phyloP scores from a whole-genome alignment of 2,113 vertebrate genomes.

The Apteryx mantelli region DNA sequence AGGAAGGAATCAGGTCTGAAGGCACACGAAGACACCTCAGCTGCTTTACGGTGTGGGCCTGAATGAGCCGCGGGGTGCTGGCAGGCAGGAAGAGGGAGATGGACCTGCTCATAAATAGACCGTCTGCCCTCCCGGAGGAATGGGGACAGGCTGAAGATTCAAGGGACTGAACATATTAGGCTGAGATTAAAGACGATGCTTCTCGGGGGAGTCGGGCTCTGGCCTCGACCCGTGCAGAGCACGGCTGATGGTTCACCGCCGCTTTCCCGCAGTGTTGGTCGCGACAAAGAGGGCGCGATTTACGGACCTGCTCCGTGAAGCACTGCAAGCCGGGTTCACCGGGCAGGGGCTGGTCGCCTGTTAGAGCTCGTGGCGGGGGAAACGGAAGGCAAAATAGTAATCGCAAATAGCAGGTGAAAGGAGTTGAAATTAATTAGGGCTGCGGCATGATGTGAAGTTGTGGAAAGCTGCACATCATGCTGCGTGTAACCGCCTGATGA shows the following conservation, averaged over 20 bases:
- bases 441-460: neutral
- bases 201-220: neutral
- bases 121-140: neutral
- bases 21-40: neutral
- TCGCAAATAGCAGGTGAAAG: slow-evolving; percentile 3
- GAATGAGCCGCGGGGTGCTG: neutral
- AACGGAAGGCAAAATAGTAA: slow-evolving; percentile 8
- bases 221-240: neutral
- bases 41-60: neutral
- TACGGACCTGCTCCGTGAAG: neutral
- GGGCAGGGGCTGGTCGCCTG: neutral
- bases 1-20: neutral
- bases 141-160: neutral
- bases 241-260: neutral
- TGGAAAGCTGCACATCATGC: neutral
- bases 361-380: neutral
- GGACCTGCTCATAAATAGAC: neutral
- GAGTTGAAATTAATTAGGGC: slow-evolving; percentile 24
- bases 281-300: fast-evolving
- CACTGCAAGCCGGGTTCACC: neutral
- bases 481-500: slow-evolving; percentile 9
- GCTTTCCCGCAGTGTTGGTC: neutral
- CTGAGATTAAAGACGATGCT: fast-evolving
- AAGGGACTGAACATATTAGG: fast-evolving
- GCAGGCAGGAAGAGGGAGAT: neutral